A percentile compares a stretch with the other conserved stretches of the same genome.
These are phyloP conservation scores for Polia nebulosa DNA, from an alignment of 2,888 invertebrate species.

Conservation along the genomic window DNA sequence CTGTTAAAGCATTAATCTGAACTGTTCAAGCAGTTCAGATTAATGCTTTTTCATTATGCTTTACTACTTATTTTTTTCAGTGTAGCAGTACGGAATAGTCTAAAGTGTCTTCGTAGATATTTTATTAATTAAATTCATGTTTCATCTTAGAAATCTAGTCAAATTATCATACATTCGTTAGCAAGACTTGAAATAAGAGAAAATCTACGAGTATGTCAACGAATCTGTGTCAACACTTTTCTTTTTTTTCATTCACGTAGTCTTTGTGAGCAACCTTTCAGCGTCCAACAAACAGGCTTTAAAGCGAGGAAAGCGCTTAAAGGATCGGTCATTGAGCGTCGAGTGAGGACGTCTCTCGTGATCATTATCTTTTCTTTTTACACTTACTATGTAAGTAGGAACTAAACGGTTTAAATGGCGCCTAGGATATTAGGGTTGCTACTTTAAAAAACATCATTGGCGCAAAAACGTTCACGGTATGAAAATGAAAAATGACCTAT, in stretches of 20 bases:
- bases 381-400: slow-evolving; percentile 3
- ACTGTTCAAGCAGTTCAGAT: too few relatives aligned
- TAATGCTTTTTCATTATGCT: too few relatives aligned
- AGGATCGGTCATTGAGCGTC: slow-evolving; percentile 21
- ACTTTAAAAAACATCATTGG: not conserved
- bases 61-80: too few relatives aligned
- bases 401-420: slow-evolving; percentile 1
- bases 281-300: slow-evolving; percentile 7
- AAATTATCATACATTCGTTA: not conserved
- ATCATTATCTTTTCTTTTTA: slow-evolving; percentile 30
- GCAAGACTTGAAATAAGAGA: not conserved
- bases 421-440: not conserved
- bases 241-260: not conserved
- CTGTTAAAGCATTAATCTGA: too few relatives aligned
- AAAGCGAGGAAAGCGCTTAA: slow-evolving; percentile 36
- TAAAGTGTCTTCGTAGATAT: not conserved
- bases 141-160: not conserved
- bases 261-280: slow-evolving; percentile 13
- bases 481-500: too few relatives aligned
- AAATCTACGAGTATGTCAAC: not conserved
- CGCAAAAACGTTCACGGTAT: not conserved
- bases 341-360: slow-evolving; percentile 14
- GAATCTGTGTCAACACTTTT: slow-evolving; percentile 11
- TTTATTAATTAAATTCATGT: not conserved
- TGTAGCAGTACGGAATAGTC: not conserved